Base-by-base conservation (phyloP, 2,888 invertebrate genomes). In the Macropis europaea region DNA sequence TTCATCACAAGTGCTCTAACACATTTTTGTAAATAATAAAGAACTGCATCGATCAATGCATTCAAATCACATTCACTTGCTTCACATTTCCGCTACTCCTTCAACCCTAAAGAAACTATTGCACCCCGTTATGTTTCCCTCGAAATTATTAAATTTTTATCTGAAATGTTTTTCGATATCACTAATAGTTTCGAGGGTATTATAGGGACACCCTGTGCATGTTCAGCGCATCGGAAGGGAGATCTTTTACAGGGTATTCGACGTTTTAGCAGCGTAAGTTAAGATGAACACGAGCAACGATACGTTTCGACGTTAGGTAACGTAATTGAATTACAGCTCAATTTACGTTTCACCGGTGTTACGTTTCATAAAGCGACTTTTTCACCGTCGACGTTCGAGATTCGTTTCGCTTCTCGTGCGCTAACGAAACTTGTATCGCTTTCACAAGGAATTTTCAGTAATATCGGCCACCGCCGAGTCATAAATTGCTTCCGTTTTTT, bases 241-340 rank as follows among this genome's bases (percentile, higher is more conserved):
- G 28, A 30, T 36, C 24, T 22, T 45, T 32, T 28, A 26, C 47
- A n/a, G 24, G 22, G 9, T 19, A 38, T 45, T 38, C 11, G 15
- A 36, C 17, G 42, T 34, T 22, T 19, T 9, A 26, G 5, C 9
- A 13, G 2, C 22, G 13, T 24, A n/a, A n/a, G n/a, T n/a, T n/a
- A n/a, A n/a, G 17, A 13, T 3, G 17, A 9, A 11, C 26, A 3
- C 26, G 11, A 24, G 15, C 26, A n/a, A 7, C 43, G 13, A 5
- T n/a, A 19, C 19, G 28, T 30, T n/a, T 9, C 15, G 28, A 3
- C 11, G 34, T 53, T 53, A 26, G n/a, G 36, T 17, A 17, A 26
- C 22, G 38, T 47, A 61, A 67, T 53, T 45, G 52, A 67, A 67
- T 61, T 60, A 43, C 59, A 7, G 34, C 52, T 52, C 54, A 17